phyloP scores from a whole-genome alignment of 2,888 invertebrate species.

The Acanthosepion pharaonis region DNA sequence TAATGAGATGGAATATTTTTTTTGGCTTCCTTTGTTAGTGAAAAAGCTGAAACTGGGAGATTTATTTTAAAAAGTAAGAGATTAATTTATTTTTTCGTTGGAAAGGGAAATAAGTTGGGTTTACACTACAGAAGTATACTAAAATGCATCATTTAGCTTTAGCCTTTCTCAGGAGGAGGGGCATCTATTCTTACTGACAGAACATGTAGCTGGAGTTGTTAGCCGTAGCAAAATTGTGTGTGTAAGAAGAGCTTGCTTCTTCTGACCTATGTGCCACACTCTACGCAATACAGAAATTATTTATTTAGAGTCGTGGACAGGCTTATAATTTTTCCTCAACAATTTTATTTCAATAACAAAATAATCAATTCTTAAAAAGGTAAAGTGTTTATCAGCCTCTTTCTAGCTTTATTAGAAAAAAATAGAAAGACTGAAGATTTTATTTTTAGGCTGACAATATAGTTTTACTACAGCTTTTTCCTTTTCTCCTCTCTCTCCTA shows the following conservation, averaged over 20 bases:
- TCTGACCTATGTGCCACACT: background rate
- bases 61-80: background rate
- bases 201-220: background rate
- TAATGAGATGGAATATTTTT: background rate
- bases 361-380: background rate
- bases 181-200: background rate
- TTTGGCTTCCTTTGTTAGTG: background rate
- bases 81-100: background rate
- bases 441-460: slow-evolving; percentile 9
- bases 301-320: background rate
- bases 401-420: background rate
- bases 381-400: background rate
- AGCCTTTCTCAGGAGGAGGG: background rate
- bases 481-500: background rate
- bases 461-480: background rate
- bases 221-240: background rate
- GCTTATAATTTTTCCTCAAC: background rate
- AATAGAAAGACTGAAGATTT: background rate
- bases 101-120: background rate
- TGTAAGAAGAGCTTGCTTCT: background rate
- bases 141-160: background rate
- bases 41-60: background rate
- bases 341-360: background rate
- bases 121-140: background rate
- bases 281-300: background rate